Evolutionary conservation across 1,140 invertebrate genomes (phyloP), one percentile per base, ranked within the genome.

Genomic region (Hirudo medicinalis): DNA sequence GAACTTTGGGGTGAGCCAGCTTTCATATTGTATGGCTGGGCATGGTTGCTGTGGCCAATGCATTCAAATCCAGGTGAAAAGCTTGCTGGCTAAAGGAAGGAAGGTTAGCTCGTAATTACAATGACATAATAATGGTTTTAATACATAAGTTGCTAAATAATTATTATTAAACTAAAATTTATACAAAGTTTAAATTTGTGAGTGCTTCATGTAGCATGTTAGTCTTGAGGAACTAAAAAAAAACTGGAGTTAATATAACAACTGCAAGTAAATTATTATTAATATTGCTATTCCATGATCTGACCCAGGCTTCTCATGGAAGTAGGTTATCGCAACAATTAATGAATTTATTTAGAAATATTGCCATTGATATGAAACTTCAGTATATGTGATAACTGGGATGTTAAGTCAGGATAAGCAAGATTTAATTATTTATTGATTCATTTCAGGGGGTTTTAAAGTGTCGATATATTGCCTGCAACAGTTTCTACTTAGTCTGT

Each of bases 51-150:
- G 77, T 71, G 72, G 69, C 11, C 75, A 69, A 5, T 78, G 77
- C 73, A 69, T 78, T 69, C 76, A 79, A 69, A 75, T 74, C 70
- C 75, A 76, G 53, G 78, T 77, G 11, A 79, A 79, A 68, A 73
- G 75, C n/a, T 75, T 79, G 25, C 74, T 79, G 22, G 77, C 77
- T 15, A 77, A 74, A n/a, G 75, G 75, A 74, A 75, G 74, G 67
- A 76, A 76, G 73, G 77, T 77, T 66, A 29, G 25, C 27, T 32
- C 11, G 43, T 9, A 49, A 40, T 53, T 29, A 15, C 36, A 68
- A 9, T 40, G 11, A 17, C 17, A 68, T 40, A 36, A 15, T 29
- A 13, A 17, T 17, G 15, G 3, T 49, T 49, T 15, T 49, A 49
- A 49, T 49, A 17, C 13, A 1, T 15, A 0, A 8, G 9, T 49